A percentile compares a stretch with the other conserved stretches of the same genome.
phyloP scores from a whole-genome alignment of 2,888 invertebrate species.

The Oscheius sp. region DNA sequence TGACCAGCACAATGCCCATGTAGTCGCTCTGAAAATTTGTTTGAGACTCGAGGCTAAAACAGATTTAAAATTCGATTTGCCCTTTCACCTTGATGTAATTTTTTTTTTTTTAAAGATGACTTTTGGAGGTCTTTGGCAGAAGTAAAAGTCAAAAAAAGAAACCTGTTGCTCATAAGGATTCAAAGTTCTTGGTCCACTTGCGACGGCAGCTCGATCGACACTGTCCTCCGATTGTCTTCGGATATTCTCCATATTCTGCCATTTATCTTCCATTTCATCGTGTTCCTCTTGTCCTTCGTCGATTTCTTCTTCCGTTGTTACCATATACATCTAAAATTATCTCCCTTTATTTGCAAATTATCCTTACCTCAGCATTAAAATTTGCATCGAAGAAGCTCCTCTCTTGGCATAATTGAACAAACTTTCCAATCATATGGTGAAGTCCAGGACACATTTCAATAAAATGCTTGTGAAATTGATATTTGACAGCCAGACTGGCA shows the following conservation, averaged over 20 bases:
- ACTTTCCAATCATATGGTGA: constrained; percentile 90
- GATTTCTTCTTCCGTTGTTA: constrained; percentile 78
- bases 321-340: constrained; percentile 66
- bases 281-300: constrained; percentile 76
- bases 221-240: no score
- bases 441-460: constrained; percentile 89
- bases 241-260: constrained; percentile 15
- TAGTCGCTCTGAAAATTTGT: neutral
- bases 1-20: neutral
- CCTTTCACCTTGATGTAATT: no score
- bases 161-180: constrained; percentile 14
- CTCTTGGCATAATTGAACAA: constrained; percentile 92
- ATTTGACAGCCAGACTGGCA: constrained; percentile 93
- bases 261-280: constrained; percentile 7
- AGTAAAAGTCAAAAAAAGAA: neutral
- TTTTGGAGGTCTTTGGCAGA: neutral
- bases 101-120: no score
- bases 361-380: constrained; percentile 79
- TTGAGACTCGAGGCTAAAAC: no score
- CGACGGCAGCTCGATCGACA: no score
- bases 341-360: neutral
- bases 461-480: constrained; percentile 85
- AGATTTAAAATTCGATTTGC: no score
- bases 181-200: constrained; percentile 1
- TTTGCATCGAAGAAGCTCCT: constrained; percentile 81